Conservation (phyloP, 37 sponge, comb jelly and placozoan species). For the Tethya wilhelma region DNA sequence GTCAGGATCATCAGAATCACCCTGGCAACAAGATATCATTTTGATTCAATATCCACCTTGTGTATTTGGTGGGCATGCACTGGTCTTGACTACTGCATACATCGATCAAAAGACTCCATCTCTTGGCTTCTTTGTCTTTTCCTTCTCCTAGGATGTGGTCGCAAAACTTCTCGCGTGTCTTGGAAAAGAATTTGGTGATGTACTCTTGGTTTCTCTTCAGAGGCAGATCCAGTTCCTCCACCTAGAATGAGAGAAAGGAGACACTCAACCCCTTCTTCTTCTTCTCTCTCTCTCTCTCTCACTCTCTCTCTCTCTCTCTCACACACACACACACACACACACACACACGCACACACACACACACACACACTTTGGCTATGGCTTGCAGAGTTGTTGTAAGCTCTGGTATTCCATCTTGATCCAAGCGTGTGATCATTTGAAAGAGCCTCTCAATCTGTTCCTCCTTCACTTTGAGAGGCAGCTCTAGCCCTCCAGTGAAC, state of each 20-base stretch:
- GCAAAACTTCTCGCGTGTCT: conserved; percentile 57
- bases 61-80: too few species aligned
- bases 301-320: neutral
- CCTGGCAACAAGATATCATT: too few species aligned
- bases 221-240: conserved; percentile 69
- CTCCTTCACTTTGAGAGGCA: conserved; percentile 18
- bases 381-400: conserved; percentile 60
- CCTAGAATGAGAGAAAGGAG: conserved; percentile 27
- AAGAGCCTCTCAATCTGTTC: conserved; percentile 50
- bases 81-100: too few species aligned
- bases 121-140: neutral
- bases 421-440: conserved; percentile 1
- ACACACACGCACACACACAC: neutral
- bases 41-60: too few species aligned
- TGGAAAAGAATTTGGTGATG: conserved; percentile 59
- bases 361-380: conserved; percentile 50
- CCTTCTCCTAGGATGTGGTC: conserved; percentile 44
- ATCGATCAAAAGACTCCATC: conserved; percentile 10
- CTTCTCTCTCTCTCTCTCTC: neutral
- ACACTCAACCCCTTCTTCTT: neutral
- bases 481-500: conserved; percentile 24
- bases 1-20: neutral
- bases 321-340: conserved; percentile 3
- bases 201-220: conserved; percentile 68
- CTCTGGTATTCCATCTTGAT: conserved; percentile 34